Conservation (phyloP, 2,113 vertebrate species). For the Terrapene triunguis region DNA sequence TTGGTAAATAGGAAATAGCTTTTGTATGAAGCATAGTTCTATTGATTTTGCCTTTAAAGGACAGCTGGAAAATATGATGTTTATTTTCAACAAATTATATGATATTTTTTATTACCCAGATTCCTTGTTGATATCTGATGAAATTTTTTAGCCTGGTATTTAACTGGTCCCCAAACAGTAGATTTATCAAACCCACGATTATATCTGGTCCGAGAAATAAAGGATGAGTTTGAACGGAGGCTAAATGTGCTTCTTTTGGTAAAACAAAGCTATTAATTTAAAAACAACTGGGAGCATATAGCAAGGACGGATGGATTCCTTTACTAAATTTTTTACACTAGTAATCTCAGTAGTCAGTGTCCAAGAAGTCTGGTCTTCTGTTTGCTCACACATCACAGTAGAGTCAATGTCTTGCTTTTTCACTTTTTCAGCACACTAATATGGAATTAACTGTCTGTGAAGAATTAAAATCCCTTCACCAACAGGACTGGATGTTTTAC, state of each 20-base stretch:
- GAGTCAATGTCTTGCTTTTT: background rate
- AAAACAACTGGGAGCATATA: background rate
- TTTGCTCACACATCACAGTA: background rate
- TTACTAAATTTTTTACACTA: background rate
- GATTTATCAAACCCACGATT: background rate
- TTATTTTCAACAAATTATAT: background rate
- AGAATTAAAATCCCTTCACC: background rate
- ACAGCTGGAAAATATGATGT: background rate
- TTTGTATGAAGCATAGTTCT: background rate
- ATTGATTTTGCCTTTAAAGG: background rate
- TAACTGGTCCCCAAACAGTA: background rate
- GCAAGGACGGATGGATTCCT: background rate
- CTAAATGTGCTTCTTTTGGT: background rate
- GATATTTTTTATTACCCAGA: background rate
- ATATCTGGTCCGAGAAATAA: background rate
- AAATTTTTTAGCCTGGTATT: conserved; percentile 9
- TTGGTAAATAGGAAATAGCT: background rate
- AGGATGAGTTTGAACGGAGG: background rate
- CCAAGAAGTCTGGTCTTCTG: background rate
- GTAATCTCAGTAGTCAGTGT: background rate
- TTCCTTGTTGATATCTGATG: background rate
- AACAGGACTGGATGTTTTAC: background rate
- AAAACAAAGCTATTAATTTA: background rate
- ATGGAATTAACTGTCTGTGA: background rate
- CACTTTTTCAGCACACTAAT: background rate